Percentiles rank a stretch among this genome's conserved stretches.
Conservation (phyloP, 2,797 vertebrate species). For the Lagorchestes hirsutus region DNA sequence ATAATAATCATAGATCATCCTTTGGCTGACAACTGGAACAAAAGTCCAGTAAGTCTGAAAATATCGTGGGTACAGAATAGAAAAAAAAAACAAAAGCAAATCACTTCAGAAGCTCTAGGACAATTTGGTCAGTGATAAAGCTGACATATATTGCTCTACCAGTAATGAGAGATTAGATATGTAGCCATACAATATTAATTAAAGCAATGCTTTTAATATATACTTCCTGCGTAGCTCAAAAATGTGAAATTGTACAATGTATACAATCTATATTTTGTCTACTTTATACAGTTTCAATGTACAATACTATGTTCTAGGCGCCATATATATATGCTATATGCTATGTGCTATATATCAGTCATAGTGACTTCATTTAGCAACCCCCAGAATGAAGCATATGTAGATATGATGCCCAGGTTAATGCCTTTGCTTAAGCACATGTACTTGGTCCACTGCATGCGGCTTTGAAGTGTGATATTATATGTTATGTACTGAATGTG, state of each 20-base stretch:
- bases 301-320: background rate
- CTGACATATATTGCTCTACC: background rate
- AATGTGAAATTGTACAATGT: background rate
- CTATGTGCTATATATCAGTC: background rate
- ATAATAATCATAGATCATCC: background rate
- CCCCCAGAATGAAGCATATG: background rate
- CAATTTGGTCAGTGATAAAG: background rate
- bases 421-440: background rate
- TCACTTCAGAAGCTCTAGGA: background rate
- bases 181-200: too few relatives aligned
- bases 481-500: background rate
- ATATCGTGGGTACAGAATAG: background rate
- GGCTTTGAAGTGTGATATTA: background rate
- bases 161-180: too few relatives aligned
- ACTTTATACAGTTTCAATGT: background rate
- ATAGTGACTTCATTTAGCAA: background rate
- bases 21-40: background rate
- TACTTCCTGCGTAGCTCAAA: background rate
- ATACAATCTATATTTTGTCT: background rate
- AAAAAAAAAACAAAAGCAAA: background rate
- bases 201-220: background rate
- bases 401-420: background rate
- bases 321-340: too few relatives aligned
- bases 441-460: background rate
- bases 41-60: background rate